Conservation (phyloP, 2,888 invertebrate species). For the Cheilosia urbana region DNA sequence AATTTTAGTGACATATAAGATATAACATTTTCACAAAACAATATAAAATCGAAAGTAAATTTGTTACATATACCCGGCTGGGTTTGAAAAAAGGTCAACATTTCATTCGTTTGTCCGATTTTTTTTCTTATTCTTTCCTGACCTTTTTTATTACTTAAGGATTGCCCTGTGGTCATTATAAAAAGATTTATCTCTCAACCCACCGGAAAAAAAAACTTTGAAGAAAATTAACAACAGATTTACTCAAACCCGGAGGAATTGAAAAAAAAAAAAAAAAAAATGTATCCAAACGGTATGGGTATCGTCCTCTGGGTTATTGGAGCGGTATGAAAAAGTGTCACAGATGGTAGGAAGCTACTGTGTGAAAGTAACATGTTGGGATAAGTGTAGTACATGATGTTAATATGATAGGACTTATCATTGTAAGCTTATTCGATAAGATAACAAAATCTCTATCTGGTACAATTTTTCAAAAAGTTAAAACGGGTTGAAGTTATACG, state of each 20-base stretch:
- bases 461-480: not conserved
- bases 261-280: slow-evolving; percentile 45
- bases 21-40: slow-evolving; percentile 38
- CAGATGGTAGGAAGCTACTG: slow-evolving; percentile 13
- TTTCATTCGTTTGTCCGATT: slow-evolving; percentile 61
- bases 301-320: slow-evolving; percentile 18
- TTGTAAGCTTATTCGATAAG: slow-evolving; percentile 26
- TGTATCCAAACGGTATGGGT: slow-evolving; percentile 22
- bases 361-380: slow-evolving; percentile 38
- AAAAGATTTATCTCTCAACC: slow-evolving; percentile 64
- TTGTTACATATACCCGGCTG: slow-evolving; percentile 24
- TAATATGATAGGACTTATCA: slow-evolving; percentile 56
- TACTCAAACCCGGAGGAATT: slow-evolving; percentile 66
- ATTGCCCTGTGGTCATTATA: slow-evolving; percentile 71
- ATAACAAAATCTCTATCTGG: not conserved
- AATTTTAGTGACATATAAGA: slow-evolving; percentile 53
- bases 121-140: slow-evolving; percentile 39
- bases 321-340: slow-evolving; percentile 15
- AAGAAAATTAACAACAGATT: slow-evolving; percentile 74
- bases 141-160: slow-evolving; percentile 69
- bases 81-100: slow-evolving; percentile 54
- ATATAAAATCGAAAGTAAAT: slow-evolving; percentile 60
- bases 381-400: slow-evolving; percentile 48
- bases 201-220: slow-evolving; percentile 39
- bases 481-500: slow-evolving; percentile 26